phyloP scores from a whole-genome alignment of 2,888 invertebrate genomes.

The Scaptomyza reducta region DNA sequence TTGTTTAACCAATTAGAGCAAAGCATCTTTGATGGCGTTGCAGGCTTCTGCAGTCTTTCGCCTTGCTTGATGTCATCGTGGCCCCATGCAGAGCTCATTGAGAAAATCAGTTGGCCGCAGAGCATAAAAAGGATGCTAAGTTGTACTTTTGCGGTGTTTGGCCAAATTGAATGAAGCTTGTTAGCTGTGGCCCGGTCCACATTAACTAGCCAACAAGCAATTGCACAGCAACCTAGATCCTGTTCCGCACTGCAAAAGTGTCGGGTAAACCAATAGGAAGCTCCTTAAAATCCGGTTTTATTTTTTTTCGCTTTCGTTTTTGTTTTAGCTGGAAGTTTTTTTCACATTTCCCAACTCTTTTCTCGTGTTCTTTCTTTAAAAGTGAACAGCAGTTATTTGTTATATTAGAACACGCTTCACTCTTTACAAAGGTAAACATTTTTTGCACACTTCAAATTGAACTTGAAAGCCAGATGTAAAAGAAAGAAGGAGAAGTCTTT shows the following conservation, averaged over 20 bases:
- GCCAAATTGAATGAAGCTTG: conserved; percentile 2
- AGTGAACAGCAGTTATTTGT: not conserved
- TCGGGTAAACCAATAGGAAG: not conserved
- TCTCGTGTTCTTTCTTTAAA: too few species aligned
- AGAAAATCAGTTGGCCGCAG: not conserved
- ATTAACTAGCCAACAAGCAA: conserved; percentile 9
- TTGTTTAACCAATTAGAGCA: not conserved
- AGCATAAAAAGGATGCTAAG: not conserved
- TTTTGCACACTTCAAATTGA: too few species aligned
- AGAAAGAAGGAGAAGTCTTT: too few species aligned
- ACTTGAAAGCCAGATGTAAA: too few species aligned
- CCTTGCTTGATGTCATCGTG: not conserved
- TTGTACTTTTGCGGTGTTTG: not conserved
- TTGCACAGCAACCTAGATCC: not conserved
- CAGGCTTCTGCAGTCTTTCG: too few species aligned
- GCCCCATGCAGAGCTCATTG: not conserved
- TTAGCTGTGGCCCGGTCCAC: conserved; percentile 1
- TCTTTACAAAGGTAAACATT: not conserved
- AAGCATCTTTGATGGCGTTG: too few species aligned
- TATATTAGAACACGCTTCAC: not conserved
- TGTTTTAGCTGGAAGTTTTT: not conserved
- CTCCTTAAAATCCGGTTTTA: not conserved
- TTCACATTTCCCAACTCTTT: too few species aligned
- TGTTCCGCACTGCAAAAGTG: not conserved
- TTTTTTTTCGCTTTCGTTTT: not conserved